phyloP scores from a whole-genome alignment of 2,888 invertebrate genomes.

The Cataglyphis altisquamis region DNA sequence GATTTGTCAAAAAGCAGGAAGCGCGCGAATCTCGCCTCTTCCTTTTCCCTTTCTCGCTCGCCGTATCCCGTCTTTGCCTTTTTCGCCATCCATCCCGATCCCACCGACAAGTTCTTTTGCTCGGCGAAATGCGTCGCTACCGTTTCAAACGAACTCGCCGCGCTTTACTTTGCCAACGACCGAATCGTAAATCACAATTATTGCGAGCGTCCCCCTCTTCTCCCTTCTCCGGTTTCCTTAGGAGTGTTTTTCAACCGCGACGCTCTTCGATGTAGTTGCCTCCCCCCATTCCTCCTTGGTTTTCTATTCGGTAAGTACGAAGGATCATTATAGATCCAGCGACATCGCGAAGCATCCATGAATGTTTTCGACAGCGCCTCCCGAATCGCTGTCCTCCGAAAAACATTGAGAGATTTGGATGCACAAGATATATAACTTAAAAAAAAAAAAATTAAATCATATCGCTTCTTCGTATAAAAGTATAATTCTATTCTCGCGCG shows the following conservation, averaged over 20 bases:
- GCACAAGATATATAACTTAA: background rate
- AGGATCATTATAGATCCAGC: constrained; percentile 33
- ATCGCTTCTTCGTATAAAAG: background rate
- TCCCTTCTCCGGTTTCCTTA: constrained; percentile 64
- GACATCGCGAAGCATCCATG: background rate
- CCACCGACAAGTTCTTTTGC: constrained; percentile 51
- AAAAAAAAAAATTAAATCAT: background rate
- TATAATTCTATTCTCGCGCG: background rate
- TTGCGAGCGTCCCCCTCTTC: constrained; percentile 74
- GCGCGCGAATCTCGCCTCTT: constrained; percentile 47
- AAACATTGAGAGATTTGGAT: background rate
- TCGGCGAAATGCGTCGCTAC: constrained; percentile 49
- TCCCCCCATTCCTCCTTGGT: constrained; percentile 5
- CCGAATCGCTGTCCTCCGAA: background rate
- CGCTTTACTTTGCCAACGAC: constrained; percentile 75
- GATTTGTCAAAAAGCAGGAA: constrained; percentile 67
- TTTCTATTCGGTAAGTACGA: background rate
- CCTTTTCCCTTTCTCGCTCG: background rate
- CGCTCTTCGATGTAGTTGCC: constrained; percentile 30
- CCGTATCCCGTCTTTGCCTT: constrained; percentile 9
- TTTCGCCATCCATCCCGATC: constrained; percentile 26
- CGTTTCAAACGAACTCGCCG: constrained; percentile 69
- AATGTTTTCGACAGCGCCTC: background rate
- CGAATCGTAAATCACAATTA: constrained; percentile 83
- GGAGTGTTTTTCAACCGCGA: constrained; percentile 73